Base-by-base conservation (phyloP, 92 coral and sea anemone genomes). In the Umimayanthus chanpuru region DNA sequence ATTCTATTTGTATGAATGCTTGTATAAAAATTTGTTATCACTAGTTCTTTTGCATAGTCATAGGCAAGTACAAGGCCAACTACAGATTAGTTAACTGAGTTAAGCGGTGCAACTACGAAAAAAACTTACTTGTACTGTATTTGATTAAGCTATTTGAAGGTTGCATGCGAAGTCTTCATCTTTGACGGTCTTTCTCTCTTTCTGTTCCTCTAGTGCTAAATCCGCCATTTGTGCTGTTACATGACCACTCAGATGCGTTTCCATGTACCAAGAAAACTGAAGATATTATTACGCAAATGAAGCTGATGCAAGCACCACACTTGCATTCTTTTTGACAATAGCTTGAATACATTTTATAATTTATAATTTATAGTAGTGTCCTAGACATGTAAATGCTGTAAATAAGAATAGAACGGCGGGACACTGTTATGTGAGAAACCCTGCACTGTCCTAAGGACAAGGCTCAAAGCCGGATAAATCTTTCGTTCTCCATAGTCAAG, bases 211-310 rank as follows among this genome's bases (percentile, higher is more conserved):
- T 91, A 94, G 98, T 91, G 94, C 96, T 95, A 93, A 88, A 89
- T 94, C 98, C 77, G 88, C 92, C 56, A 88, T 94, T 76, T 94
- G 98, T 85, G 90, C 88, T 53, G 92, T 94, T 40, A 89, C 96
- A 79, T 94, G 93, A 94, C 93, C 82, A 81, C 83, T 38, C 72
- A 64, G 87, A 83, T 26, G 87, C 55, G 64, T 47, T 81, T 83
- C 77, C 28, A 30, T 50, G 77, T 70, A 47, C 67, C 87, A 83
- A 83, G 77, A 71, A 47, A 68, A 50, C 11, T 70, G 44, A 75
- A 38, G 50, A 4, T 75, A 75, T 73, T 75, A 28, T 18, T 16
- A 44, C 36, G 18, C 66, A 71, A 83, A 43, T 47, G 77, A 70
- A n/a, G 67, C 41, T 21, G n/a, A 36, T 32, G 9, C 72, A 21